phyloP scores from a whole-genome alignment of 2,113 vertebrate genomes.

The Scolopax mira region DNA sequence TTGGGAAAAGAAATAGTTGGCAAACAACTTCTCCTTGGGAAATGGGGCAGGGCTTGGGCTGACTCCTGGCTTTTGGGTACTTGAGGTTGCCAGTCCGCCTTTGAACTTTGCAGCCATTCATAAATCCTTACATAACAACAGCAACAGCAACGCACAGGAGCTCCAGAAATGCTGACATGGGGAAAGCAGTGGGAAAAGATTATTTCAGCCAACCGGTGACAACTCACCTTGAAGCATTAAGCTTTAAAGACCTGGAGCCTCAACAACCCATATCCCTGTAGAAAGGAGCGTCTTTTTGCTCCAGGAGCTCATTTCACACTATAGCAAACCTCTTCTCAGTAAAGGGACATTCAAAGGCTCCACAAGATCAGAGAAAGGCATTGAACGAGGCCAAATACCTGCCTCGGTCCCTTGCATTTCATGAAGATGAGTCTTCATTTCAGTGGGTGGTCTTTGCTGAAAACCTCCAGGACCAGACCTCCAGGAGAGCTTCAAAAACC shows the following conservation, averaged over 20 bases:
- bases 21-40: conserved; percentile 21
- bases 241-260: neutral
- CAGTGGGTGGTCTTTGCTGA: neutral
- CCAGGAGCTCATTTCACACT: neutral
- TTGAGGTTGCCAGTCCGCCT: conserved; percentile 24
- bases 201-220: neutral
- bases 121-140: conserved; percentile 13
- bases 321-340: neutral
- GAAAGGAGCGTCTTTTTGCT: neutral
- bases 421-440: neutral
- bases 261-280: neutral
- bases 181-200: conserved; percentile 37
- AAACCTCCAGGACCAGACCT: neutral
- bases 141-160: neutral
- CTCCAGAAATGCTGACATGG: conserved; percentile 45
- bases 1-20: neutral
- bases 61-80: conserved; percentile 15
- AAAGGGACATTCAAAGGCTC: neutral
- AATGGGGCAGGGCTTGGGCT: neutral
- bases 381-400: neutral
- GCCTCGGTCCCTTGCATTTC: neutral
- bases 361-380: neutral
- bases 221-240: neutral
- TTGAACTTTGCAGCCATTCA: conserved; percentile 47
- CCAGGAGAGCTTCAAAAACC: neutral